phyloP scores from a whole-genome alignment of 2,797 vertebrate genomes.

The Smutsia gigantea region DNA sequence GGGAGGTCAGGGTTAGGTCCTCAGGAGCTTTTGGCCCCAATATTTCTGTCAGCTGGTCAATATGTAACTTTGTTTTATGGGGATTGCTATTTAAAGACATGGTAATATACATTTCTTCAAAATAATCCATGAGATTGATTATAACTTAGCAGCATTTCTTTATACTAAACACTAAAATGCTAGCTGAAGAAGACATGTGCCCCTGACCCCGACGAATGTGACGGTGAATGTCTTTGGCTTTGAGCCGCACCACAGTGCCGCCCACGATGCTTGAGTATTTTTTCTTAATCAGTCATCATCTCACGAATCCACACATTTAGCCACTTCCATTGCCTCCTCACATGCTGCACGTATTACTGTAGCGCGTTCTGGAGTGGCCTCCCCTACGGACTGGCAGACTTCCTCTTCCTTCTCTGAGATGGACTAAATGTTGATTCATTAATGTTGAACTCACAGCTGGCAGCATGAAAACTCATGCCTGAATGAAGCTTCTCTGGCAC shows the following conservation, averaged over 20 bases:
- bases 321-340: background rate
- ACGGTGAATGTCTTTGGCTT: background rate
- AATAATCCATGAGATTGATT: background rate
- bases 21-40: background rate
- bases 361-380: background rate
- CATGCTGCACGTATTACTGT: rapidly evolving
- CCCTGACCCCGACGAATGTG: rapidly evolving
- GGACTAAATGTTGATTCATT: too few species aligned
- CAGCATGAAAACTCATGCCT: background rate
- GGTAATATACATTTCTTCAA: background rate
- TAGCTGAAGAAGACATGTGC: too few species aligned
- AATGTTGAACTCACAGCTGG: background rate
- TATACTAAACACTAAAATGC: background rate
- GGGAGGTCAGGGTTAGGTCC: background rate
- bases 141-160: background rate
- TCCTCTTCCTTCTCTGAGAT: background rate
- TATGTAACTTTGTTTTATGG: too few species aligned
- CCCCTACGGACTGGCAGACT: background rate
- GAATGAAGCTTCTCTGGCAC: rapidly evolving
- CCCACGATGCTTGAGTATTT: background rate
- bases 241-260: rapidly evolving
- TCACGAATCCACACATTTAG: background rate
- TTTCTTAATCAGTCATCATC: background rate
- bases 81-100: background rate
- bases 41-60: rapidly evolving